Evolutionary conservation across 2,888 invertebrate genomes (phyloP), one percentile per base, ranked within the genome.

Genomic region (Operophtera brumata): DNA sequence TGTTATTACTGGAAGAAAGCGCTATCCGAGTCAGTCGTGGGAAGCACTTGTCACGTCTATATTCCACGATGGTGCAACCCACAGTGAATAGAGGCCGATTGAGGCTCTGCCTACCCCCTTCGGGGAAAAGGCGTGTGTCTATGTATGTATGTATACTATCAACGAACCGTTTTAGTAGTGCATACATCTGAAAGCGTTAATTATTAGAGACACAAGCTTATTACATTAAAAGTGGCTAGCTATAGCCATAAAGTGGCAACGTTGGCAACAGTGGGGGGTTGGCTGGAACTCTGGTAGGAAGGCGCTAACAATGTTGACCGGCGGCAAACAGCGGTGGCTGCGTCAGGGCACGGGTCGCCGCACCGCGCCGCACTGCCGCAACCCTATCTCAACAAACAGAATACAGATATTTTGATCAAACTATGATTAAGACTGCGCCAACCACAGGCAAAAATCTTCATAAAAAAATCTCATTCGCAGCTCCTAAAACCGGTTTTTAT

Each of bases 231-330:
- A 14, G 8, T 45, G 32, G 44, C 26, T 13, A 45, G 34, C 14
- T 40, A 2, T 32, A 20, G 13, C 44, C n/a, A 32, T 44, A 45
- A 42, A 34, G 12, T 26, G 34, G 12, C 50, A n/a, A 36, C 37
- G 46, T 37, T 42, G 54, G 54, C 46, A 55, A 55, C 45, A 45
- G 40, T 37, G 44, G 43, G 53, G 2, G 34, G 34, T 34, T 34
- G 34, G 54, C 36, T 28, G 28, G 34, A 41, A 47, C 34, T 40
- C 30, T 34, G 42, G 50, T 39, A 37, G 49, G 60, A 65, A 61
- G 55, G 58, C 59, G 73, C 86, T 90, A 90, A 90, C 89, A 87
- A 90, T 90, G 89, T 90, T 89, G 89, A 89, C 88, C 82, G 77
- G 76, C 76, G 64, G 77, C 84, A 88, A 88, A 88, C 87, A 88